Base-by-base conservation (phyloP, 2,797 vertebrate genomes). In the Triplophysa bombifrons region DNA sequence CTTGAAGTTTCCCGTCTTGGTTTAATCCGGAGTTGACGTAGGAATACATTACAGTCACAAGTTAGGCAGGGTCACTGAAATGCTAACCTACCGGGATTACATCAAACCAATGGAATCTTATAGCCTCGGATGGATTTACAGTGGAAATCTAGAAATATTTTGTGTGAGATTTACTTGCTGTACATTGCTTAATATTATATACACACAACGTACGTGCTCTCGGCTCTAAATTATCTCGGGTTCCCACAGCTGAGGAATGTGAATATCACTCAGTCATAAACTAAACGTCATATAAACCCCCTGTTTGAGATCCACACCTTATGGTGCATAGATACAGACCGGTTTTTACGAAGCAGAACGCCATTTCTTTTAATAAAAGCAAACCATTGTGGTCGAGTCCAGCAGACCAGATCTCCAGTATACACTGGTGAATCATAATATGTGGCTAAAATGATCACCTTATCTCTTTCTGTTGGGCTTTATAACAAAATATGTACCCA, bases 401-500 rank as follows among this genome's bases (percentile, higher is more conserved):
- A 60, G 25, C 2, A 60, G 1, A 48, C 38, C 44, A 44, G 44
- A 64, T 50, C 71, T 51, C 14, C 68, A 30, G 73, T n/a, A 48
- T 56, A 75, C 51, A 56, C 11, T 82, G 63, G 50, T 79, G 79
- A 79, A 85, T 68, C 72, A 72, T 78, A 71, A 66, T 80, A 83
- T 82, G 79, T 84, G 75, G 81, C 82, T 80, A 75, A 87, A 82
- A 84, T 66, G 80, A 88, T 78, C 63, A 44, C 51, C 84, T 83
- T 83, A 86, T 87, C 80, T 44, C 73, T 75, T 64, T 72, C 78
- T 76, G 48, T n/a, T 72, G 58, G 51, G 27, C 77, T 72, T 55
- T 38, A 63, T 41, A 55, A 71, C 20, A 48, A 79, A 72, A 74
- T n/a, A n/a, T 14, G 44, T 2, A 75, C 51, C 19, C 9, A 51